These are phyloP conservation scores for Pantelozetes paolii DNA, from an alignment of 2,888 invertebrate genomes.

Conservation along the genomic window DNA sequence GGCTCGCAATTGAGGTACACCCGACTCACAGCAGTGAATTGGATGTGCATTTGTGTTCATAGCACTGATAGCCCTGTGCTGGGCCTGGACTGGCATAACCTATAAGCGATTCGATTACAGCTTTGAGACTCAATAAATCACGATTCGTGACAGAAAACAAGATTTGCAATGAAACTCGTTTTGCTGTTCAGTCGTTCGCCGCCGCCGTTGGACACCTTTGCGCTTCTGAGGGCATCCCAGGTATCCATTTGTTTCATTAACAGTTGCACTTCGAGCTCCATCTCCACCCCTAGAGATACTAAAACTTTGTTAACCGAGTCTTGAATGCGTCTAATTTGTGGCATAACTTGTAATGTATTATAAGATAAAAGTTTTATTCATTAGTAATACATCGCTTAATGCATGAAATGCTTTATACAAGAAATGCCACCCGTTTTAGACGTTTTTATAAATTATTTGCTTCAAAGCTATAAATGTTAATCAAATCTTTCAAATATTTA, in stretches of 20 bases:
- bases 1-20: conserved; percentile 6
- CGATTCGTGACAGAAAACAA: conserved; percentile 40
- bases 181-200: conserved; percentile 21
- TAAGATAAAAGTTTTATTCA: conserved; percentile 1
- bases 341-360: not conserved
- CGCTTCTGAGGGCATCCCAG: conserved; percentile 13
- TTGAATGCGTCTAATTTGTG: conserved; percentile 33
- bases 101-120: conserved; percentile 28
- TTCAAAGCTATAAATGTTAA: not conserved
- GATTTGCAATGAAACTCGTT: conserved; percentile 34
- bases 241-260: conserved; percentile 32
- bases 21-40: conserved; percentile 22
- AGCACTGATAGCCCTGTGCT: not conserved
- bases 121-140: conserved; percentile 41
- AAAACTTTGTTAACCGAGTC: conserved; percentile 27
- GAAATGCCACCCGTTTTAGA: conserved; percentile 37
- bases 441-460: conserved; percentile 34
- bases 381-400: conserved; percentile 34
- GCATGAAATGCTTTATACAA: conserved; percentile 30
- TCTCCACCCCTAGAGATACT: conserved; percentile 34
- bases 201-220: conserved; percentile 36
- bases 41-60: not conserved
- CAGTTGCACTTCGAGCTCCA: conserved; percentile 28
- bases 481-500: conserved; percentile 36
- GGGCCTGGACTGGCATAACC: not conserved